Percentiles rank a stretch among this genome's conserved stretches.
phyloP scores from a whole-genome alignment of 1,140 invertebrate genomes.

The Hypothenemus hampei region DNA sequence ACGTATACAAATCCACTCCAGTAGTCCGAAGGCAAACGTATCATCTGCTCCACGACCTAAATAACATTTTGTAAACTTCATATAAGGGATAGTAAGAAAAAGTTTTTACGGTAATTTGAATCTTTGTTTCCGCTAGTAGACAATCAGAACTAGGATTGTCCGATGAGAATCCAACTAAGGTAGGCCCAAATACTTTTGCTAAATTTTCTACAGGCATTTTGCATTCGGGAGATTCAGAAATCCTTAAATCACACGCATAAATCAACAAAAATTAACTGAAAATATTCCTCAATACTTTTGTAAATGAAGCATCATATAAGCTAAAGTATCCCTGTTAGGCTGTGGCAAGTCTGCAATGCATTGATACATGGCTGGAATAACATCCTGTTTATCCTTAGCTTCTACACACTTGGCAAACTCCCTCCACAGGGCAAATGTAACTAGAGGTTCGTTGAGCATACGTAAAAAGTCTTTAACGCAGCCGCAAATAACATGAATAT shows the following conservation, averaged over 20 bases:
- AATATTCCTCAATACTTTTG: constrained; percentile 53
- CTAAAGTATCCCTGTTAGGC: constrained; percentile 82
- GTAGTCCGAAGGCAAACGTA: constrained; percentile 61
- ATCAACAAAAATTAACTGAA: not conserved
- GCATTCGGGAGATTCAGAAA: constrained; percentile 63
- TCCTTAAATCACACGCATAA: constrained; percentile 45
- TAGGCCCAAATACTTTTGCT: constrained; percentile 79
- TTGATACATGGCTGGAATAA: constrained; percentile 53
- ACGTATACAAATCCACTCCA: constrained; percentile 59
- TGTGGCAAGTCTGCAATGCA: constrained; percentile 70
- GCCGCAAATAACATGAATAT: constrained; percentile 78
- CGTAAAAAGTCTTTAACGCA: constrained; percentile 84
- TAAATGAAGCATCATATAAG: constrained; percentile 79
- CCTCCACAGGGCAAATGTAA: constrained; percentile 67
- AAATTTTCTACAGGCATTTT: constrained; percentile 77
- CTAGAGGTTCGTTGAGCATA: constrained; percentile 73
- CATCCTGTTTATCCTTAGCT: constrained; percentile 45
- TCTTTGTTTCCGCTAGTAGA: constrained; percentile 58
- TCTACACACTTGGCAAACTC: constrained; percentile 71
- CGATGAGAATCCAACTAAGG: constrained; percentile 74
- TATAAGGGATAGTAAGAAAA: not conserved
- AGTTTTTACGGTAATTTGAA: constrained; percentile 50
- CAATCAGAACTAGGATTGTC: constrained; percentile 58
- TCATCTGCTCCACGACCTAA: constrained; percentile 61
- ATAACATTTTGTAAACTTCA: constrained; percentile 18